Evolutionary conservation across 2,888 invertebrate species (phyloP), one percentile per base, ranked within the genome.

Genomic region (Apantesis nais): DNA sequence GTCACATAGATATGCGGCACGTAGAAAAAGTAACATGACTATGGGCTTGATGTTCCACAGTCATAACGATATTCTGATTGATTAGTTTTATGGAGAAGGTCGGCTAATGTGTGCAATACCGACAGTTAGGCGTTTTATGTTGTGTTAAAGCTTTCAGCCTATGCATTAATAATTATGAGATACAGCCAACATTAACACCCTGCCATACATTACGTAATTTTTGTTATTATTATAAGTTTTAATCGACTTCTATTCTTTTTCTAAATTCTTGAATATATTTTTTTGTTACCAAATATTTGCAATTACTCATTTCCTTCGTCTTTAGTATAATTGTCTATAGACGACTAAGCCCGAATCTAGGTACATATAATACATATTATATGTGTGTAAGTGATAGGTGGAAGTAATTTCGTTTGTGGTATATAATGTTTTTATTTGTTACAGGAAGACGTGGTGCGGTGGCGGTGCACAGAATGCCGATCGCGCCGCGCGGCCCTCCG

Each of bases 401-500:
- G n/a, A n/a, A n/a, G n/a, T n/a, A n/a, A n/a, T n/a, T n/a, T n/a
- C 25, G 5, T 29, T 55, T 14, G n/a, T 29, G 48, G 22, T 55
- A 55, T 29, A 25, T 55, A 48, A 22, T 19, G 4, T 55, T 29
- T 34, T 44, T 74, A 12, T 70, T 93, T 92, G 90, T 94, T 94
- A 22, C 93, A 94, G 94, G 93, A 87, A 88, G 85, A 87, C 87
- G 87, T 85, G 86, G 93, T 86, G 89, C 87, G 83, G 75, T 82
- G 86, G 84, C 86, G 90, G 88, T 86, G 85, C 91, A 90, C 94
- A 95, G 92, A 91, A 95, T 95, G 94, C 94, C 93, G 93, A 90
- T 91, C 95, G 95, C 93, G 90, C 94, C 93, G 93, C 94, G 93
- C 91, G 95, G 90, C 90, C 95, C 93, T 91, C 95, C 95, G 90